Evolutionary conservation across 2,888 invertebrate species (phyloP), one percentile per base, ranked within the genome.

Genomic region (Mythimna vitellina): DNA sequence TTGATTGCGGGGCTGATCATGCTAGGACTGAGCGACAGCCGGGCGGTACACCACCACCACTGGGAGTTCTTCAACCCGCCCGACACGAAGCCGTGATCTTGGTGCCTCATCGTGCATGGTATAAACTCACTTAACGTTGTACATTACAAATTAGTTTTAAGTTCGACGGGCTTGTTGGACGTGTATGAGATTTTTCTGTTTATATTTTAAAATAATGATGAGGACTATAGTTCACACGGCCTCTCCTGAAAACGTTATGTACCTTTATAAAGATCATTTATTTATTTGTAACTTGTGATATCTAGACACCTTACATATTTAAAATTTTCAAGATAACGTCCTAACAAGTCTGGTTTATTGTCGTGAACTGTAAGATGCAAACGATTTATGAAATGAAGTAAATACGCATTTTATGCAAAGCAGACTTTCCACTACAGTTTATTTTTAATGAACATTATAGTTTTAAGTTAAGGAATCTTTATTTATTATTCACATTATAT

Each of bases 21-120:
- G 92, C 96, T 98, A 81, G 97, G 98, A 65, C 96, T 98, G 75
- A 97, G 98, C 76, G 97, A 97, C 81, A 97, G 97, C 78, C 97
- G 97, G 70, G 97, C 97, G 65, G 97, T 98, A 82, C 98, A 98
- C 90, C 97, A 98, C 86, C 98, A 98, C 91, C 98, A 98, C 87
- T 98, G 98, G 98, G 98, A 98, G 91, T 98, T 97, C 92, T 98
- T 98, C 87, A 98, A 98, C 94, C 98, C 98, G 17, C 98, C 98
- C 12, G 97, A 97, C 77, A 97, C 96, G 54, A 96, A 96, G 65
- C 93, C 93, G 70, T 95, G 87, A 93, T 81, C 32, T 70, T 57
- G 32, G 46, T 63, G 61, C 54, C 53, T 70, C 68, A 78, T 75
- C 66, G 58, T 70, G 54, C 78, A 70, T 71, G 78, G 74, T 80